phyloP scores from a whole-genome alignment of 2,113 vertebrate genomes.

The Tenrec ecaudatus region DNA sequence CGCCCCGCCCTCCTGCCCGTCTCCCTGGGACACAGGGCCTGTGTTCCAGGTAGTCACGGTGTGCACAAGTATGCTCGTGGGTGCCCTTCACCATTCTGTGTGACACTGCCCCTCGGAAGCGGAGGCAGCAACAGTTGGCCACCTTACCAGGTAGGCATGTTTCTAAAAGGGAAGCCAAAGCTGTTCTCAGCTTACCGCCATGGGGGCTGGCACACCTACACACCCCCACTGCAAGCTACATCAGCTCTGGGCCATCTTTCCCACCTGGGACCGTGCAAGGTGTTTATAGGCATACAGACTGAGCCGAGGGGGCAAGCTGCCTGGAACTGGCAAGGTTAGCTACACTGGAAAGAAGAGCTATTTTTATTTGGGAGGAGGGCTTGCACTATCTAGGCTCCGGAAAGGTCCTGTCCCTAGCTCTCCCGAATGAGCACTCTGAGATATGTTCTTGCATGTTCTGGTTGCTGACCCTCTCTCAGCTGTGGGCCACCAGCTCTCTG shows the following conservation, averaged over 20 bases:
- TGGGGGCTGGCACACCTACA: constrained; percentile 36
- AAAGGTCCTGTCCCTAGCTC: background rate
- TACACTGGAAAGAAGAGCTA: background rate
- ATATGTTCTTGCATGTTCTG: background rate
- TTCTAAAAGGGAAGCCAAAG: background rate
- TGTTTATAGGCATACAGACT: background rate
- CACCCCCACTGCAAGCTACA: background rate
- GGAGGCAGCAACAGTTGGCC: background rate
- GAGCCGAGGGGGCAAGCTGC: background rate
- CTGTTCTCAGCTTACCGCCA: constrained; percentile 33
- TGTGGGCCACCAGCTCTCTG: background rate
- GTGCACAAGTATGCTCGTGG: background rate
- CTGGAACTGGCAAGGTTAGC: background rate
- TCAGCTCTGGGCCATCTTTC: constrained; percentile 45
- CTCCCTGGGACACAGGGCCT: background rate
- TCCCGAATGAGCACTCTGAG: background rate
- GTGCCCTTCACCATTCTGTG: background rate
- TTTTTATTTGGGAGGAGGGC: background rate
- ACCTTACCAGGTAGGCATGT: constrained; percentile 5
- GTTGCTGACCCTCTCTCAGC: background rate
- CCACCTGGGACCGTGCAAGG: background rate
- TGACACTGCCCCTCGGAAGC: background rate
- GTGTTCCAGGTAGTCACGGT: background rate
- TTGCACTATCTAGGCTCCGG: background rate
- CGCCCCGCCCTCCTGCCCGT: too few relatives aligned